Conservation (phyloP, 2,888 invertebrate species). For the Phyllotreta striolata region DNA sequence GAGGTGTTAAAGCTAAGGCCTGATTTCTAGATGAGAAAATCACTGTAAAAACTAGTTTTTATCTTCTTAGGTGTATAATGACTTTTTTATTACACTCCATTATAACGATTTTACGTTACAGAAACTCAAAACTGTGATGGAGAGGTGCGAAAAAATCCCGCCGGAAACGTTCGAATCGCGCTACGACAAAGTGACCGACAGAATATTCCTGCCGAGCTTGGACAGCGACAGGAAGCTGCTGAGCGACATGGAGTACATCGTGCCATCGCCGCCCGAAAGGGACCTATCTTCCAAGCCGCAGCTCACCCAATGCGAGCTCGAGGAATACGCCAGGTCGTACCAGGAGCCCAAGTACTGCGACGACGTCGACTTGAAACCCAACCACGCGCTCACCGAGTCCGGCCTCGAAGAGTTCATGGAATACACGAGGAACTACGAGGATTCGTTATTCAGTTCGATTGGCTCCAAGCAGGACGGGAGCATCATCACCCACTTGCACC, state of each 20-base stretch:
- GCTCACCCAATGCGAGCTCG: slow-evolving; percentile 72
- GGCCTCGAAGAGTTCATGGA: slow-evolving; percentile 70
- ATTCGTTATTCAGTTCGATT: slow-evolving; percentile 57
- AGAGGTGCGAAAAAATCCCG: slow-evolving; percentile 71
- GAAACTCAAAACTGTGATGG: slow-evolving; percentile 75
- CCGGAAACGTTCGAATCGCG: slow-evolving; percentile 67
- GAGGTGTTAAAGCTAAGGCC: neutral
- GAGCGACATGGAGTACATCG: slow-evolving; percentile 71
- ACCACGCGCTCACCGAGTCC: slow-evolving; percentile 40
- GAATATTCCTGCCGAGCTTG: slow-evolving; percentile 65
- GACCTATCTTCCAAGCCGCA: slow-evolving; percentile 63
- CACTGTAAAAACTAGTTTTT: neutral
- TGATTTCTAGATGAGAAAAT: neutral
- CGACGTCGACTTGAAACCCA: slow-evolving; percentile 43
- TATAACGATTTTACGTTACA: slow-evolving; percentile 46
- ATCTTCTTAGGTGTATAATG: slow-evolving; percentile 3
- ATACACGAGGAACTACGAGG: slow-evolving; percentile 71
- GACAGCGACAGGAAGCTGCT: slow-evolving; percentile 71
- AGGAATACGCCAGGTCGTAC: slow-evolving; percentile 73
- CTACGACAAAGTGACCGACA: slow-evolving; percentile 59
- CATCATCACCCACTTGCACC: slow-evolving; percentile 66
- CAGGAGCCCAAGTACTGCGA: slow-evolving; percentile 56
- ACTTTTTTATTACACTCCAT: neutral
- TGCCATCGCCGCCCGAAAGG: slow-evolving; percentile 75
- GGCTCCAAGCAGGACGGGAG: slow-evolving; percentile 59